Evolutionary conservation across 2,113 vertebrate species (phyloP).

Genomic region (Neotragus moschatus): DNA sequence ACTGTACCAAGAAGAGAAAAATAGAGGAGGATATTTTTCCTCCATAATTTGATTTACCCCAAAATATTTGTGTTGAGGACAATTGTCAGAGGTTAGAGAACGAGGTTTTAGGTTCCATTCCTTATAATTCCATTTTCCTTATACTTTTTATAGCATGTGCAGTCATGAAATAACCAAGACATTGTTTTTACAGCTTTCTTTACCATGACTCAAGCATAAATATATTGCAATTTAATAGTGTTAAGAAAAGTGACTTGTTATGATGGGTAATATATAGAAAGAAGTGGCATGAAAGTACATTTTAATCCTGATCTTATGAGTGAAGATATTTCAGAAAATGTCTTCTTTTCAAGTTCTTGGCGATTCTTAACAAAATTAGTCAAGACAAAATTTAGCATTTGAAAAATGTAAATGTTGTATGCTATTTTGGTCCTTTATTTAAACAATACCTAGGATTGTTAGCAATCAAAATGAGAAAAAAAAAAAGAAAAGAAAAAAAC

Average conservation of each 20-base stretch:
- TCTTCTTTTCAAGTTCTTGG: neutral
- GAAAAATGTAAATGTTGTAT: neutral
- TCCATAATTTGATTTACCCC: conserved; percentile 55
- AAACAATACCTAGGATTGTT: neutral
- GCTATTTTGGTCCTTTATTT: neutral
- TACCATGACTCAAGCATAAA: neutral
- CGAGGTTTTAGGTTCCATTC: conserved; percentile 55
- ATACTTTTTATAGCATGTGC: conserved; percentile 37
- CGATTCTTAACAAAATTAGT: conserved; percentile 9
- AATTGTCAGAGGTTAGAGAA: conserved; percentile 52
- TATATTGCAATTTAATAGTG: neutral
- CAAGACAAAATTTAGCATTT: conserved; percentile 9
- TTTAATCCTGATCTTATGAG: neutral
- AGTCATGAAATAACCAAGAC: conserved; percentile 21
- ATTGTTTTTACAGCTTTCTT: conserved; percentile 28
- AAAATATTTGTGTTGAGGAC: conserved; percentile 61
- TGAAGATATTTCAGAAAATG: neutral
- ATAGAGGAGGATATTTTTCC: conserved; percentile 64
- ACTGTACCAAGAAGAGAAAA: conserved; percentile 74
- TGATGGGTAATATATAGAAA: neutral
- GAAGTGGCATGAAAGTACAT: neutral
- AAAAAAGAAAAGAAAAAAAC: neutral
- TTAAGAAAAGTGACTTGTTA: neutral
- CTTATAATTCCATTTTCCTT: conserved; percentile 42
- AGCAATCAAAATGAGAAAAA: neutral